Base-by-base conservation (phyloP, 2,797 vertebrate genomes). In the Leontocebus nigricollis region DNA sequence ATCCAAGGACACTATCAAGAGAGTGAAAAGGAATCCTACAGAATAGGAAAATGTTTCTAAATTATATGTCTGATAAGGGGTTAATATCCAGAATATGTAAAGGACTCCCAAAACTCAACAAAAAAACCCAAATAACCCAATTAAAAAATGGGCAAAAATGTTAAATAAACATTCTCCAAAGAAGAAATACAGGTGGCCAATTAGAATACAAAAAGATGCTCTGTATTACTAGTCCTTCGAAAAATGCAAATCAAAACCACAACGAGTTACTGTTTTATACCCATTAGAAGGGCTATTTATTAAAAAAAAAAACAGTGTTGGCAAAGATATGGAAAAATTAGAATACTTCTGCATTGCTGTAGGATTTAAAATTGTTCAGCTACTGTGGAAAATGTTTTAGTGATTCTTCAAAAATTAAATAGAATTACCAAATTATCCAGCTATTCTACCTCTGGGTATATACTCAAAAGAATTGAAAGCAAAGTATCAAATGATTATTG, bases 31-130 rank as follows among this genome's bases (percentile, higher is more conserved):
- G n/a, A 27, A 92, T 33, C 20, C 26, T 39, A 88, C 36, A n/a
- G 57, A 88, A 64, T 83, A 20, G 39, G 67, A 88, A 88, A 85
- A 73, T 80, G 90, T 64, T 96, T 90, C 11, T 33, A 86, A 75
- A 39, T 90, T 36, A 86, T 90, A 15, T 64, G 72, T 73, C 79
- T 86, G 73, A 44, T 46, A 80, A 93, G 44, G 46, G 85, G 46
- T 73, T 80, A 93, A 64, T 85, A 72, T 52, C 27, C 30, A 72
- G 72, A 90, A 24, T 85, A 44, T 52, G 4, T 80, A 80, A 50
- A 84, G 50, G 72, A 57, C 77, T 85, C 33, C 30, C 84, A 52
- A 11, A 95, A 73, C 24, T 93, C n/a, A 93, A 36, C 61, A 89
- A 77, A 44, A 77, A 11, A 44, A 39, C 1, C 61, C 22, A 36